These are phyloP conservation scores for Pycnomerus fuliginosus DNA, from an alignment of 2,888 invertebrate genomes.

Conservation along the genomic window DNA sequence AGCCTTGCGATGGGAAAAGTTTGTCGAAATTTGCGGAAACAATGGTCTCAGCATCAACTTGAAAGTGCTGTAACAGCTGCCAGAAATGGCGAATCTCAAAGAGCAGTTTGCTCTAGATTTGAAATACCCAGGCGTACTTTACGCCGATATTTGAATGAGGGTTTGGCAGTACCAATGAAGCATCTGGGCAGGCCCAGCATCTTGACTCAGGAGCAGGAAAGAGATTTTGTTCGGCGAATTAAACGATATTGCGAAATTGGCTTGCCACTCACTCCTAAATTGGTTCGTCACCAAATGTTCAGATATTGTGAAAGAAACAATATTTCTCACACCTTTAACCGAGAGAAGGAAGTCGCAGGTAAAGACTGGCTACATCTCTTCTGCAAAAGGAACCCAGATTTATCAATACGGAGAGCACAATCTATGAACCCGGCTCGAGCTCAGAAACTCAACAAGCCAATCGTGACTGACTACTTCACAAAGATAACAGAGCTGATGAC, in stretches of 20 bases:
- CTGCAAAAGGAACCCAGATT: slow-evolving; percentile 24
- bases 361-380: not conserved
- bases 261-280: not conserved
- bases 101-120: too few relatives aligned
- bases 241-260: not conserved
- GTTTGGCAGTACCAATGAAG: not conserved
- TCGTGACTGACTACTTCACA: slow-evolving; percentile 34
- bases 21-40: too few relatives aligned
- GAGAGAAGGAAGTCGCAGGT: not conserved
- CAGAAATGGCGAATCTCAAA: too few relatives aligned
- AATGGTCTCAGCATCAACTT: too few relatives aligned
- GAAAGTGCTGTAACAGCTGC: too few relatives aligned
- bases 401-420: slow-evolving; percentile 33
- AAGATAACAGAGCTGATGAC: slow-evolving; percentile 29
- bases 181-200: not conserved
- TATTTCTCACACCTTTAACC: not conserved
- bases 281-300: not conserved
- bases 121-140: too few relatives aligned
- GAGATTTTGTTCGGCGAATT: not conserved
- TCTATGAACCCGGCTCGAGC: slow-evolving; percentile 35
- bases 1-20: too few relatives aligned
- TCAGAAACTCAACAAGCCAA: slow-evolving; percentile 33
- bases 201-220: not conserved
- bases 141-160: not conserved
- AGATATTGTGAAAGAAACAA: not conserved